A percentile compares a stretch with the other conserved stretches of the same genome.
phyloP scores from a whole-genome alignment of 2,888 invertebrate genomes.

The Ectemnius cavifrons region DNA sequence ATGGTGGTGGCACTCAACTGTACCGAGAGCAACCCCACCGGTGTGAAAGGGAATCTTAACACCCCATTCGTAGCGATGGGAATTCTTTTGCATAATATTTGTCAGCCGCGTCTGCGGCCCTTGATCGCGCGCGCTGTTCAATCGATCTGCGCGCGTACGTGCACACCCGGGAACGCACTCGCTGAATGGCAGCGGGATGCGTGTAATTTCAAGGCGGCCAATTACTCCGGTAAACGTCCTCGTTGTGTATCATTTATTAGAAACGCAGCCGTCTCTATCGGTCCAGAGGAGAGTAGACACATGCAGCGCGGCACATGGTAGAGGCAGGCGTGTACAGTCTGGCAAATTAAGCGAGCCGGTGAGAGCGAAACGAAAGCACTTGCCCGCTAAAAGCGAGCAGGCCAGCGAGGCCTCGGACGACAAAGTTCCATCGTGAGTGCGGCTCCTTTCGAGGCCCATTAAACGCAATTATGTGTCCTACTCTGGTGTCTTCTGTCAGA shows the following conservation, averaged over 20 bases:
- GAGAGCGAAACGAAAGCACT: slow-evolving; percentile 45
- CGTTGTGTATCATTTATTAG: slow-evolving; percentile 45
- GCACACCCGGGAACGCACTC: not conserved
- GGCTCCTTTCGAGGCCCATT: slow-evolving; percentile 57
- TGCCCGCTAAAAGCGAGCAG: slow-evolving; percentile 53
- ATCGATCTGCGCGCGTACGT: no score
- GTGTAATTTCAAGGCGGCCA: slow-evolving; percentile 4
- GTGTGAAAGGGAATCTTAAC: no score
- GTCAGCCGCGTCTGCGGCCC: no score
- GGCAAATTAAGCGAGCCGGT: slow-evolving; percentile 46
- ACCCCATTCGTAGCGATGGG: not conserved
- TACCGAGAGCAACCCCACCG: no score
- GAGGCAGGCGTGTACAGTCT: slow-evolving; percentile 13
- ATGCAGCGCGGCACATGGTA: not conserved
- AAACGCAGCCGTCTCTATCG: slow-evolving; percentile 14
- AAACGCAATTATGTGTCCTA: slow-evolving; percentile 56
- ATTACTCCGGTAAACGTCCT: not conserved
- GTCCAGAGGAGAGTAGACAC: no score
- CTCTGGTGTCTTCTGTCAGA: slow-evolving; percentile 43
- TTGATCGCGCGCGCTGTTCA: no score
- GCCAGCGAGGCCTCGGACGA: slow-evolving; percentile 25
- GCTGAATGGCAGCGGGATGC: not conserved
- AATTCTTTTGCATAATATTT: not conserved
- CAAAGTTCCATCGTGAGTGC: slow-evolving; percentile 47
- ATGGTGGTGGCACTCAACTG: no score